These are phyloP conservation scores for Spongilla lacustris DNA, from an alignment of 37 sponge, comb jelly and placozoan genomes.

Conservation along the genomic window DNA sequence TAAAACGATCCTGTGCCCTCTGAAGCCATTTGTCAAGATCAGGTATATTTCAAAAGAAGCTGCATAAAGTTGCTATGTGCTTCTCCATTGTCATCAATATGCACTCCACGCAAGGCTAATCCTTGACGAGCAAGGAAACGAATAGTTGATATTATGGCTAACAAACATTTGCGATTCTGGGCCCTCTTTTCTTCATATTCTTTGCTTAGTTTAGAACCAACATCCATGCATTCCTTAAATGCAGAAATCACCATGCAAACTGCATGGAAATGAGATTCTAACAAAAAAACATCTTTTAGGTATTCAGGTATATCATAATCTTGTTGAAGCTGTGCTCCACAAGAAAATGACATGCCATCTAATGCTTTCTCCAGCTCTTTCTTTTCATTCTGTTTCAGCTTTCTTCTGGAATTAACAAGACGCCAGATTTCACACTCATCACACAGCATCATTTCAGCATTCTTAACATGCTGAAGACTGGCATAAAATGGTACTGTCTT, in stretches of 20 bases:
- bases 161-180: slow-evolving; percentile 34
- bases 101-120: slow-evolving; percentile 50
- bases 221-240: too few relatives aligned
- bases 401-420: slow-evolving; percentile 16
- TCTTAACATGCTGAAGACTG: slow-evolving; percentile 37
- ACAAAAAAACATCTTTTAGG: slow-evolving; percentile 32
- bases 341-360: slow-evolving; percentile 31
- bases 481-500: slow-evolving; percentile 43
- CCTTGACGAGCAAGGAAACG: slow-evolving; percentile 46
- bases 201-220: too few relatives aligned
- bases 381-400: slow-evolving; percentile 20
- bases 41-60: slow-evolving; percentile 26
- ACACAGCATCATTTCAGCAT: slow-evolving; percentile 41
- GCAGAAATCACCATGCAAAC: too few relatives aligned
- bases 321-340: slow-evolving; percentile 44
- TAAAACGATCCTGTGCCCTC: slow-evolving; percentile 7
- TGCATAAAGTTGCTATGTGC: slow-evolving; percentile 61
- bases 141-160: slow-evolving; percentile 49
- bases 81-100: slow-evolving; percentile 20
- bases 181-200: too few relatives aligned
- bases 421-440: slow-evolving; percentile 42
- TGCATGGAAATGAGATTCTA: neutral
- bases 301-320: slow-evolving; percentile 28
- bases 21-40: slow-evolving; percentile 20
- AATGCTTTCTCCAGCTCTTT: slow-evolving; percentile 21